A percentile compares a stretch with the other conserved stretches of the same genome.
Evolutionary conservation across 2,113 vertebrate species (phyloP).

Genomic region (Alligator sinensis): DNA sequence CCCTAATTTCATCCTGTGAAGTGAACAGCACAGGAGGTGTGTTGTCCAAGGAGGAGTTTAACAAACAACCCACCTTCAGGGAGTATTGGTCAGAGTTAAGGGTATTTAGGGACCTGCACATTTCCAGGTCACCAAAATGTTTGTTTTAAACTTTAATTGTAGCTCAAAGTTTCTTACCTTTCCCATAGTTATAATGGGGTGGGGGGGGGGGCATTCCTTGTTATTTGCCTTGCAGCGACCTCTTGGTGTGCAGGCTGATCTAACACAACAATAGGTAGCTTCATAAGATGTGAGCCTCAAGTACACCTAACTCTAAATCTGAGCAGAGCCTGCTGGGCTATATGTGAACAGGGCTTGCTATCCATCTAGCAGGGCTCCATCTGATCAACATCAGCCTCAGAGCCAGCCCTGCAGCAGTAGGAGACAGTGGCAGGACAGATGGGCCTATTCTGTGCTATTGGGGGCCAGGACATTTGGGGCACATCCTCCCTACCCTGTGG

Average conservation of each 20-base stretch:
- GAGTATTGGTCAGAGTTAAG: background rate
- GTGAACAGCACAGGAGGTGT: background rate
- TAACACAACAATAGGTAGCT: slow-evolving; percentile 16
- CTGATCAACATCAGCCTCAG: background rate
- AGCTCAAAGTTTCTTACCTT: background rate
- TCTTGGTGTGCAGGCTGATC: background rate
- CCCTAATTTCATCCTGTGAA: background rate
- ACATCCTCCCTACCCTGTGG: background rate
- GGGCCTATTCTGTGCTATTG: background rate
- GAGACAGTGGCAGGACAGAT: background rate
- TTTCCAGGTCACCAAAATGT: background rate
- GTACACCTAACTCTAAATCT: slow-evolving; percentile 44
- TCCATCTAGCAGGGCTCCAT: background rate
- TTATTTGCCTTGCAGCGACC: background rate
- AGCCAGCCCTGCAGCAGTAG: background rate
- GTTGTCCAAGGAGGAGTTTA: background rate
- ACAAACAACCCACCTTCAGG: background rate
- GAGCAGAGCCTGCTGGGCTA: background rate
- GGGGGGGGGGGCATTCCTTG: too few species aligned
- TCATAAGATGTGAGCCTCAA: slow-evolving; percentile 16
- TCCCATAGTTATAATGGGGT: background rate
- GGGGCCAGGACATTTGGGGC: background rate
- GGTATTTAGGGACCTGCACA: accelerated
- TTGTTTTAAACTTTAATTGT: accelerated
- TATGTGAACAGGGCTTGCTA: background rate